Evolutionary conservation across 1,140 invertebrate species (phyloP).

Genomic region (Orius insidiosus): DNA sequence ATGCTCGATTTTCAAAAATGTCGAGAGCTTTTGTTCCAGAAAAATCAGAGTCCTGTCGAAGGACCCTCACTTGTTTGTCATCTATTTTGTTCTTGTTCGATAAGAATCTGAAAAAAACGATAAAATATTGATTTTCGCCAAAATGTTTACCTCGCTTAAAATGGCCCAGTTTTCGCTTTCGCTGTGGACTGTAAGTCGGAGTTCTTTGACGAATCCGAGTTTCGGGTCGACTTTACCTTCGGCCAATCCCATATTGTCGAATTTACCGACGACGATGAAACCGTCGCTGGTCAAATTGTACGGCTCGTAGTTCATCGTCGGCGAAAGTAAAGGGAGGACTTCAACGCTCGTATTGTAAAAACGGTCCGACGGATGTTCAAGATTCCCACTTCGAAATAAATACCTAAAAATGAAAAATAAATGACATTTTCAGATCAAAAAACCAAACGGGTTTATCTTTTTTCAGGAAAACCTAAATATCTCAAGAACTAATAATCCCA

Average conservation of each 20-base stretch:
- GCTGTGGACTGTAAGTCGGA: constrained; percentile 58
- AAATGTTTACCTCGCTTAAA: constrained; percentile 65
- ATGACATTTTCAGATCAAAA: constrained; percentile 10
- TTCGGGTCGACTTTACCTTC: constrained; percentile 46
- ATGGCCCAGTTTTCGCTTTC: constrained; percentile 81
- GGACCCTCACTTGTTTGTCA: too few species aligned
- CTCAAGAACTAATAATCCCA: too few species aligned
- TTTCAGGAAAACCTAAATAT: too few species aligned
- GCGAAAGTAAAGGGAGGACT: constrained; percentile 39
- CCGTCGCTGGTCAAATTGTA: constrained; percentile 47
- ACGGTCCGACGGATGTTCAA: constrained; percentile 76
- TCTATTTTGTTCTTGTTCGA: neutral
- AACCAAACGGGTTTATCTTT: too few species aligned
- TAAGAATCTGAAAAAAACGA: constrained; percentile 10
- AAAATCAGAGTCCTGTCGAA: too few species aligned
- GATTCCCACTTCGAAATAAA: constrained; percentile 78
- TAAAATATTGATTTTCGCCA: too few species aligned
- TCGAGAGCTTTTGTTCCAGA: too few species aligned
- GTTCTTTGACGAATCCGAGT: constrained; percentile 46
- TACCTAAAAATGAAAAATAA: constrained; percentile 58
- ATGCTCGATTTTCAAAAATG: too few species aligned
- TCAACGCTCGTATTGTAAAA: constrained; percentile 82
- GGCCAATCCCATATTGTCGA: constrained; percentile 62
- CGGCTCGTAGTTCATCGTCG: constrained; percentile 26
- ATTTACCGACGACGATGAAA: constrained; percentile 51